These are phyloP conservation scores for Entomobrya multifasciata DNA, from an alignment of 2,888 invertebrate genomes.

Conservation along the genomic window DNA sequence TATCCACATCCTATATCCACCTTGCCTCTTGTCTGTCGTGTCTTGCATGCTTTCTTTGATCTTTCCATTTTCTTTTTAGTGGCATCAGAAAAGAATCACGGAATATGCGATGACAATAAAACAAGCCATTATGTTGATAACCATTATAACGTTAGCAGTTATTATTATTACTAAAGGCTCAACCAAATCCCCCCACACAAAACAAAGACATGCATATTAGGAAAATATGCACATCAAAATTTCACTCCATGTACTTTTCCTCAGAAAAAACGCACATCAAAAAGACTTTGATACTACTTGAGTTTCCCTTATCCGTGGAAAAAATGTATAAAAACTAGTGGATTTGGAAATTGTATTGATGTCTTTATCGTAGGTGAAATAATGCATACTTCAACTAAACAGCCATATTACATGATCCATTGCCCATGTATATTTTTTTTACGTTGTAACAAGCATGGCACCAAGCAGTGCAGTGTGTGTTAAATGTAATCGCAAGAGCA, in stretches of 20 bases:
- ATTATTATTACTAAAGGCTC: conserved; percentile 55
- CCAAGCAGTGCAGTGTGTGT: too few relatives aligned
- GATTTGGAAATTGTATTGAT: conserved; percentile 61
- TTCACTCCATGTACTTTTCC: too few relatives aligned
- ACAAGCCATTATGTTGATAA: conserved; percentile 69
- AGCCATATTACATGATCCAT: conserved; percentile 51
- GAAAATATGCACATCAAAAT: too few relatives aligned
- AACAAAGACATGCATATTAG: conserved; percentile 4
- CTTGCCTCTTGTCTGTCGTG: conserved; percentile 22
- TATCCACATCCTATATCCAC: not conserved
- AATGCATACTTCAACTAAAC: conserved; percentile 29
- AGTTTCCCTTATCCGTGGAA: not conserved
- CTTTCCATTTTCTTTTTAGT: conserved; percentile 41
- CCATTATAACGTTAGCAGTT: conserved; percentile 52
- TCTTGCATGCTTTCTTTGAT: conserved; percentile 14
- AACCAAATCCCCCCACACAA: conserved; percentile 55
- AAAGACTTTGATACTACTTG: too few relatives aligned
- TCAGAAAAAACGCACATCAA: too few relatives aligned
- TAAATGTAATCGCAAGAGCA: conserved; percentile 17
- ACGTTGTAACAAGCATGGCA: too few relatives aligned
- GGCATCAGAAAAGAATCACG: conserved; percentile 48
- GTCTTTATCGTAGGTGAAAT: conserved; percentile 56
- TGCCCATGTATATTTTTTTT: not conserved
- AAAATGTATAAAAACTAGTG: conserved; percentile 29
- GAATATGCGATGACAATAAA: conserved; percentile 60